Evolutionary conservation across 2,113 vertebrate species (phyloP).

Genomic region (Prochilodus magdalenae): DNA sequence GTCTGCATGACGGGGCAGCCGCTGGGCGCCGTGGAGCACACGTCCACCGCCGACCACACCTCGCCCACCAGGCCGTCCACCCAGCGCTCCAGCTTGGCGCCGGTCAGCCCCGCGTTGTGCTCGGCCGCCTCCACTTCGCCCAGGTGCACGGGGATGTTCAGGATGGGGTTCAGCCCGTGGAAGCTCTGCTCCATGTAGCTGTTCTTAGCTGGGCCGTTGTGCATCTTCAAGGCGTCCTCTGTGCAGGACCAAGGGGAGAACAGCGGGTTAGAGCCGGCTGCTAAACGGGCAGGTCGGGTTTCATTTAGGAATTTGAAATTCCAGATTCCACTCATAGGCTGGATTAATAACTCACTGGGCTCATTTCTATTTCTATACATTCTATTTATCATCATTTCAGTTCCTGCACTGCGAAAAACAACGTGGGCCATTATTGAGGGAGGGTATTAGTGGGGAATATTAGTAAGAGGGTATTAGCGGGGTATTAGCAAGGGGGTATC

Average conservation of each 20-base stretch:
- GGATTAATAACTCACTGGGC: too few species aligned
- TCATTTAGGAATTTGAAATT: too few species aligned
- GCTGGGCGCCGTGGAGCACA: slow-evolving; percentile 82
- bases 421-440: too few species aligned
- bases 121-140: slow-evolving; percentile 86
- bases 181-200: slow-evolving; percentile 99
- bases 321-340: too few species aligned
- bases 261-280: too few species aligned
- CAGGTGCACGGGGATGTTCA: slow-evolving; percentile 87
- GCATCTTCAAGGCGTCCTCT: slow-evolving; percentile 89
- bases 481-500: too few species aligned
- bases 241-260: slow-evolving; percentile 52
- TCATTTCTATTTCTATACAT: too few species aligned
- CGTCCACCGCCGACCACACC: slow-evolving; percentile 89
- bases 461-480: too few species aligned
- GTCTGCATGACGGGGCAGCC: slow-evolving; percentile 91
- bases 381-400: too few species aligned
- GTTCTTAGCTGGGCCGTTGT: slow-evolving; percentile 89
- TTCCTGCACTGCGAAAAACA: too few species aligned
- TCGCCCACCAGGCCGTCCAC: slow-evolving; percentile 85
- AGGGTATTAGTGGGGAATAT: too few species aligned
- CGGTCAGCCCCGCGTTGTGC: slow-evolving; percentile 82
- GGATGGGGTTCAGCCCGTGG: slow-evolving; percentile 92
- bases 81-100: slow-evolving; percentile 86
- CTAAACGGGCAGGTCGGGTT: too few species aligned